A percentile compares a stretch with the other conserved stretches of the same genome.
These are phyloP conservation scores for Montifringilla adamsi DNA, from an alignment of 2,113 vertebrate species.

Conservation along the genomic window DNA sequence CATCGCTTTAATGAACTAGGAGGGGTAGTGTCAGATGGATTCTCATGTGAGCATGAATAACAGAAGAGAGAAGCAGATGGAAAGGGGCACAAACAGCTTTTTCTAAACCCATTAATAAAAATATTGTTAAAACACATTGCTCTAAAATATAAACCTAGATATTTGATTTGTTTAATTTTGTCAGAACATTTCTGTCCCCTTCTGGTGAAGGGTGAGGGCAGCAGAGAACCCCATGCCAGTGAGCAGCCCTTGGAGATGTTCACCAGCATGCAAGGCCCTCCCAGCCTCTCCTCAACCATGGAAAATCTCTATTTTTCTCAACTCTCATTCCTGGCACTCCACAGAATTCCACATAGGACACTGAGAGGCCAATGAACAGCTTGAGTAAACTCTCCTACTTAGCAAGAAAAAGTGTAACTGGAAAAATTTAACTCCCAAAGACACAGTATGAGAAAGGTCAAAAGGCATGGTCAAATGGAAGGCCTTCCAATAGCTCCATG, in stretches of 20 bases:
- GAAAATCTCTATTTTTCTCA: not conserved
- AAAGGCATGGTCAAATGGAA: not conserved
- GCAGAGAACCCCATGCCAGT: not conserved
- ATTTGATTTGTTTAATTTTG: not conserved
- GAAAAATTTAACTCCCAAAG: not conserved
- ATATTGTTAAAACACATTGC: not conserved
- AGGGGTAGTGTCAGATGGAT: not conserved
- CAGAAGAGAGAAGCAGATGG: not conserved
- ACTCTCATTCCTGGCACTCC: not conserved
- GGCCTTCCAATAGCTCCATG: not conserved
- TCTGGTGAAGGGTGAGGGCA: not conserved
- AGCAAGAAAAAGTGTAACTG: not conserved
- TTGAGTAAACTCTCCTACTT: not conserved
- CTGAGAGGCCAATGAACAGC: not conserved
- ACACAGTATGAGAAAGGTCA: not conserved
- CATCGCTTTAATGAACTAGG: not conserved
- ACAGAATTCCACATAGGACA: not conserved
- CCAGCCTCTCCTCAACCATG: rapidly evolving
- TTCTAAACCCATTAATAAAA: not conserved
- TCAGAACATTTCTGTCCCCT: not conserved
- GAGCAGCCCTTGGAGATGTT: not conserved
- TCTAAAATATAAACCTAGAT: not conserved
- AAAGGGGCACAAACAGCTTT: not conserved
- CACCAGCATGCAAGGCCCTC: not conserved
- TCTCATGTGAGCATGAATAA: not conserved